Percentiles rank a stretch among this genome's conserved stretches.
These are phyloP conservation scores for Dasyurus viverrinus DNA, from an alignment of 2,113 vertebrate genomes.

Conservation along the genomic window DNA sequence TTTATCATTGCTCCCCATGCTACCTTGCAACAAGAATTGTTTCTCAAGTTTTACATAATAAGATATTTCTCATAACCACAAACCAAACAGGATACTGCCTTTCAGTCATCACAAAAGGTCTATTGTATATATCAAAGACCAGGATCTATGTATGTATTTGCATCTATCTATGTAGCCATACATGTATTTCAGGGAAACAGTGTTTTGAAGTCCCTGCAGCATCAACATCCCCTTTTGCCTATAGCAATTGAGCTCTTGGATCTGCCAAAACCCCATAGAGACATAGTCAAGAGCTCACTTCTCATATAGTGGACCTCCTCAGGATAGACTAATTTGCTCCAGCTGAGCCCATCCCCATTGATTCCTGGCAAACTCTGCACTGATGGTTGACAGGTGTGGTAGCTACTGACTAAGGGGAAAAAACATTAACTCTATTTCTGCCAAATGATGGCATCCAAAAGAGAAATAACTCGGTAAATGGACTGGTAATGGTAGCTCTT, in stretches of 20 bases:
- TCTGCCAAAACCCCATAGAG: conserved; percentile 67
- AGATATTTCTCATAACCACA: background rate
- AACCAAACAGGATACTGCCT: background rate
- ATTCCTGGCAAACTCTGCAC: conserved; percentile 67
- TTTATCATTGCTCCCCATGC: background rate
- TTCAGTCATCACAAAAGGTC: background rate
- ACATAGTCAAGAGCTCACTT: conserved; percentile 61
- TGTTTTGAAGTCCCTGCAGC: background rate
- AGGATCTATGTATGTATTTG: background rate
- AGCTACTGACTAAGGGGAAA: conserved; percentile 34
- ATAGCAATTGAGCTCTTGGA: conserved; percentile 54
- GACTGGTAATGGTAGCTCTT: background rate
- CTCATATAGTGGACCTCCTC: conserved; percentile 75
- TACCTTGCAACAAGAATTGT: background rate
- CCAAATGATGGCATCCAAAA: background rate
- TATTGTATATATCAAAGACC: conserved; percentile 28
- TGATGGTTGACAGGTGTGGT: conserved; percentile 79
- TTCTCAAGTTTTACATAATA: conserved; percentile 2
- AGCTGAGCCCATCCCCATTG: conserved; percentile 74
- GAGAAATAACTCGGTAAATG: background rate
- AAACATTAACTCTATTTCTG: conserved; percentile 65
- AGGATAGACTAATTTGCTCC: conserved; percentile 76
- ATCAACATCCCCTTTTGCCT: conserved; percentile 22
- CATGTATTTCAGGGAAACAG: background rate
- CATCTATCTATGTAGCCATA: background rate